These are phyloP conservation scores for Alsophila aescularia DNA, from an alignment of 2,888 invertebrate species.

Conservation along the genomic window DNA sequence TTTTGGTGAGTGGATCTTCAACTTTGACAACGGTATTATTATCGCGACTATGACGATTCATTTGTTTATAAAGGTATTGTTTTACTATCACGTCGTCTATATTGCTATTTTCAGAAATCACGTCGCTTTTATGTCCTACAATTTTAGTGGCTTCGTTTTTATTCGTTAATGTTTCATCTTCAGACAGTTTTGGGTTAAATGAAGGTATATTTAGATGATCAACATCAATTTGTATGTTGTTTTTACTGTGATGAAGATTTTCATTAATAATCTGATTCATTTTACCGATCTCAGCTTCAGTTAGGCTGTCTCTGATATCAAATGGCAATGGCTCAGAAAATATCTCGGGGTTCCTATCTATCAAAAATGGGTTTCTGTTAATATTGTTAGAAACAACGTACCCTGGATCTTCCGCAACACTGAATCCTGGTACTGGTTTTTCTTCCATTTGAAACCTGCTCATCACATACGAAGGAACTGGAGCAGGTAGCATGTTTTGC, in stretches of 20 bases:
- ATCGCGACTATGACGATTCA: constrained; percentile 35
- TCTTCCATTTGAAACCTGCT: neutral
- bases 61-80: constrained; percentile 38
- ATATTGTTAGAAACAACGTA: constrained; percentile 1
- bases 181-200: neutral
- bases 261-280: constrained; percentile 7
- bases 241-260: constrained; percentile 1
- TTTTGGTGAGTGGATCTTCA: constrained; percentile 12
- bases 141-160: neutral
- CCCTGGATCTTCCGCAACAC: neutral
- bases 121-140: neutral
- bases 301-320: constrained; percentile 9
- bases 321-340: constrained; percentile 1
- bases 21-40: constrained; percentile 37
- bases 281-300: constrained; percentile 6
- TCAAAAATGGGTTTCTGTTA: neutral
- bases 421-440: neutral
- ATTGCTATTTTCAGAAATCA: neutral
- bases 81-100: constrained; percentile 23
- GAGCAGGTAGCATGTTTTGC: neutral
- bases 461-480: constrained; percentile 7
- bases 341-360: constrained; percentile 6
- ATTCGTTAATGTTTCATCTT: neutral
- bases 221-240: neutral
- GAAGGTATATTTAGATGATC: neutral